These are phyloP conservation scores for Schizaphis graminum DNA, from an alignment of 2,888 invertebrate species.

Conservation along the genomic window DNA sequence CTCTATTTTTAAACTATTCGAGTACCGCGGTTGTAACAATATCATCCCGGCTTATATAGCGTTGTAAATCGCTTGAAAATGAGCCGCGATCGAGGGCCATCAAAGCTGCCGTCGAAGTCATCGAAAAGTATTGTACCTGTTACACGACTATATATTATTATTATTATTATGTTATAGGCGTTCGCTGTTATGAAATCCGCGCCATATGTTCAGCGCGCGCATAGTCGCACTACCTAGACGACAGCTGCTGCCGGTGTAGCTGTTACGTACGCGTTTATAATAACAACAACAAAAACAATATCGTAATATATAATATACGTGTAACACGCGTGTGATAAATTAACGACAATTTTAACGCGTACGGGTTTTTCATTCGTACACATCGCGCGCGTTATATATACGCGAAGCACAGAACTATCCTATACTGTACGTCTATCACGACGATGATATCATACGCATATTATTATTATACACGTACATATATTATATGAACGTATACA, in stretches of 20 bases:
- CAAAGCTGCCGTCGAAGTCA: too few species aligned
- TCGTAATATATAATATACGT: neutral
- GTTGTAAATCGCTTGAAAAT: too few species aligned
- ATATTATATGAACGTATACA: too few species aligned
- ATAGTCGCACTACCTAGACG: neutral
- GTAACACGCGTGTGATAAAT: neutral
- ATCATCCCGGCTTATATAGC: too few species aligned
- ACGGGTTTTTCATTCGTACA: neutral
- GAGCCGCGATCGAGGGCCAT: too few species aligned
- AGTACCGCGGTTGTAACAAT: too few species aligned
- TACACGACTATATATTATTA: too few species aligned
- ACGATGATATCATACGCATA: neutral
- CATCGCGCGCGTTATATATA: neutral
- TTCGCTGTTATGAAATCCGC: neutral
- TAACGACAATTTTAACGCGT: neutral
- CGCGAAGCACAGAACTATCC: neutral
- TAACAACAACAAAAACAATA: neutral
- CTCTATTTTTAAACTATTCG: too few species aligned
- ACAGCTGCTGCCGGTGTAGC: neutral
- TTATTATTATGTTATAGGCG: too few species aligned
- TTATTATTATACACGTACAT: neutral
- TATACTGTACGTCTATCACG: too few species aligned
- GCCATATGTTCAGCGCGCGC: neutral
- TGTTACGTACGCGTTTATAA: neutral
- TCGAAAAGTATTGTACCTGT: too few species aligned